A percentile compares a stretch with the other conserved stretches of the same genome.
These are phyloP conservation scores for Eubucco bourcierii DNA, from an alignment of 2,113 vertebrate genomes.

Conservation along the genomic window DNA sequence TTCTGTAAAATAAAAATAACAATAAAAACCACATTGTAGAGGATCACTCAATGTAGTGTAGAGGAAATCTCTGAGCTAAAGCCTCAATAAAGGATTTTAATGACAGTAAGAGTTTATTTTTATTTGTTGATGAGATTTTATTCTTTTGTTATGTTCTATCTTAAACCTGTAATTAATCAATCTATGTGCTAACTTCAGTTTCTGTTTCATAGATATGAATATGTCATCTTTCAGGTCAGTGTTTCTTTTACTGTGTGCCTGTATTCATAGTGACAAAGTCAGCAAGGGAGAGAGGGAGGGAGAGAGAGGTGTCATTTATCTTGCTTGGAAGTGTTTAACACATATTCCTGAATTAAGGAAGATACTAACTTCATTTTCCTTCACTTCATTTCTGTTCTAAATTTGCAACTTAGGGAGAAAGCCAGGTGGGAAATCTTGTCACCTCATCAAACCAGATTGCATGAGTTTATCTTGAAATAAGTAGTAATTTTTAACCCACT, in stretches of 20 bases:
- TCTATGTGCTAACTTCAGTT: constrained; percentile 35
- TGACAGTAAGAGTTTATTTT: neutral
- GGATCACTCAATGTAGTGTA: neutral
- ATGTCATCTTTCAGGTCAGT: neutral
- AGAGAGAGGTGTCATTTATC: constrained; percentile 42
- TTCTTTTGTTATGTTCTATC: neutral
- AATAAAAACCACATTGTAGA: neutral
- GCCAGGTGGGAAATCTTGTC: constrained; percentile 2
- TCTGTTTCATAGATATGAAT: neutral
- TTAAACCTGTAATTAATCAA: constrained; percentile 30
- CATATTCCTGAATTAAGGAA: constrained; percentile 60
- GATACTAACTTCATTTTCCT: constrained; percentile 53
- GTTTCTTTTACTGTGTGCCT: constrained; percentile 21
- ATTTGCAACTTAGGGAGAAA: constrained; percentile 19
- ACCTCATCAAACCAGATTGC: constrained; percentile 17
- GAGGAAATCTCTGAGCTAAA: neutral
- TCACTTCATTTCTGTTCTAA: constrained; percentile 32
- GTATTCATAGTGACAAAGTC: constrained; percentile 28
- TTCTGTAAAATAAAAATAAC: constrained; percentile 12
- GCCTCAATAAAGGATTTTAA: neutral
- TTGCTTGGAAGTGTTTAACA: constrained; percentile 50
- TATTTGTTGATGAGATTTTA: constrained; percentile 19
- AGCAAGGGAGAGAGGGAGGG: neutral
- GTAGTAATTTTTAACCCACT: constrained; percentile 13
- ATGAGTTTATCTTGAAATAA: constrained; percentile 35